phyloP scores from a whole-genome alignment of 2,888 invertebrate genomes.

The Ashinkailepas kermadecensis region DNA sequence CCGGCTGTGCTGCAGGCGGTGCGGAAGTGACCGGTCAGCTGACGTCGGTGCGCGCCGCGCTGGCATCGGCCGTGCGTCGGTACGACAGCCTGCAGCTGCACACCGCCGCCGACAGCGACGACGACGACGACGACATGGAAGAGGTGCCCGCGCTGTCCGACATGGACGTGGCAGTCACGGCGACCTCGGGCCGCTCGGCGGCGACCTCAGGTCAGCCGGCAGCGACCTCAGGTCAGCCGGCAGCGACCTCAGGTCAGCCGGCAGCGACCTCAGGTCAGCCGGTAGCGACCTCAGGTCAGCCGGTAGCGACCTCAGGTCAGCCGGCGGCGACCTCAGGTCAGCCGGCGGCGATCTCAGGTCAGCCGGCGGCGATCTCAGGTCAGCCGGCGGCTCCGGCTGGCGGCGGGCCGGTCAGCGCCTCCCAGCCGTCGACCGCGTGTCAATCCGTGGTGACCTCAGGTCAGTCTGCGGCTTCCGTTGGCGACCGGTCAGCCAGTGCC shows the following conservation, averaged over 20 bases:
- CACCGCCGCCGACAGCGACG: neutral
- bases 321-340: too few relatives aligned
- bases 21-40: neutral
- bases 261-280: too few relatives aligned
- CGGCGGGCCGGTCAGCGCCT: too few relatives aligned
- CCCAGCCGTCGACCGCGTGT: too few relatives aligned
- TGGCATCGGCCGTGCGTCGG: neutral
- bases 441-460: too few relatives aligned
- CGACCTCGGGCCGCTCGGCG: neutral
- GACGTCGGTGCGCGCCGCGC: neutral
- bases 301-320: too few relatives aligned
- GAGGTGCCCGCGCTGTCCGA: neutral
- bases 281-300: too few relatives aligned
- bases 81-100: neutral
- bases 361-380: too few relatives aligned
- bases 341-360: too few relatives aligned
- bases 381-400: too few relatives aligned
- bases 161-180: neutral
- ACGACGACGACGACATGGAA: neutral
- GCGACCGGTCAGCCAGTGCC: too few relatives aligned
- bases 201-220: neutral
- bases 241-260: neutral
- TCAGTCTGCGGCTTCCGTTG: too few relatives aligned
- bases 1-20: neutral
- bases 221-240: neutral